Percentiles rank a stretch among this genome's conserved stretches.
phyloP scores from a whole-genome alignment of 2,797 vertebrate genomes.

The Xerus rutilus region DNA sequence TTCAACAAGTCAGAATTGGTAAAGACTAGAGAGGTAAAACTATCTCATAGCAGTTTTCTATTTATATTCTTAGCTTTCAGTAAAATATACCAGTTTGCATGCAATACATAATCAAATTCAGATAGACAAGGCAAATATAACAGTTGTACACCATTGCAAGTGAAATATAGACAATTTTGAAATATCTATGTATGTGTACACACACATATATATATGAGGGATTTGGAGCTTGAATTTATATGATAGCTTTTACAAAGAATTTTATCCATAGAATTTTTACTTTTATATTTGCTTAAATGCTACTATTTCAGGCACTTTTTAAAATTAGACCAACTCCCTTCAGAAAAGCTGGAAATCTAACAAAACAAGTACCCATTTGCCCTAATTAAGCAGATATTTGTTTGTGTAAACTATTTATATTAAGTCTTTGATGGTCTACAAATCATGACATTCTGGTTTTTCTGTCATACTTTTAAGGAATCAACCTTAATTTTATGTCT shows the following conservation, averaged over 20 bases:
- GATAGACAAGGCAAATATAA: slow-evolving; percentile 21
- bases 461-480: slow-evolving; percentile 25
- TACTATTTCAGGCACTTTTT: slow-evolving; percentile 27
- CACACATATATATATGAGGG: neutral
- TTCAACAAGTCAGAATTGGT: slow-evolving; percentile 19
- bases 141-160: neutral
- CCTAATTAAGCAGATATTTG: slow-evolving; percentile 48
- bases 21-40: slow-evolving; percentile 52
- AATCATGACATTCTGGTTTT: slow-evolving; percentile 39
- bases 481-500: slow-evolving; percentile 63
- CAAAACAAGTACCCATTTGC: slow-evolving; percentile 4
- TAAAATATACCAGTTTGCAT: slow-evolving; percentile 56
- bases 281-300: slow-evolving; percentile 55
- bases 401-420: slow-evolving; percentile 37
- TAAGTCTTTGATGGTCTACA: slow-evolving; percentile 27
- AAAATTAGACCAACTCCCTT: neutral
- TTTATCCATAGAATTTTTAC: slow-evolving; percentile 62
- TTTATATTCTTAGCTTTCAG: neutral
- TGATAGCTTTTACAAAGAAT: slow-evolving; percentile 53
- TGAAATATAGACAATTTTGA: slow-evolving; percentile 52
- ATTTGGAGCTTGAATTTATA: slow-evolving; percentile 64
- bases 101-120: neutral
- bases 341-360: slow-evolving; percentile 54
- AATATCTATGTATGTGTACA: neutral
- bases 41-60: slow-evolving; percentile 14